Base-by-base conservation (phyloP, 2,113 vertebrate species). In the Spheniscus mendiculus region DNA sequence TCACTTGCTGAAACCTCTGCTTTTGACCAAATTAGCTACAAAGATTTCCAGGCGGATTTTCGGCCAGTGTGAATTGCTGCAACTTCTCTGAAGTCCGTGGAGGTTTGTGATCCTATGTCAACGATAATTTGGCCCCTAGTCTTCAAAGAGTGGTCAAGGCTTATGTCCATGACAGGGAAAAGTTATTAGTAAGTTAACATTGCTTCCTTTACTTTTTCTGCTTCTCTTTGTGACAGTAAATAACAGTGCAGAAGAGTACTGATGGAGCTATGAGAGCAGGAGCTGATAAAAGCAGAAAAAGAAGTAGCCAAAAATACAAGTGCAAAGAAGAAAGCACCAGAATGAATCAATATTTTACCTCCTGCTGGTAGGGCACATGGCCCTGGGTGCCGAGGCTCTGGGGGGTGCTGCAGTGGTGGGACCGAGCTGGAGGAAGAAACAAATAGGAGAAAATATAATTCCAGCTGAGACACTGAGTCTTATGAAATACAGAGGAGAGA, bases 171-270 rank as follows among this genome's bases (percentile, higher is more conserved):
- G 10, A 30, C 3, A 9, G 40, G 14, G 34, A 26, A 25, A 83
- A 61, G 42, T 83, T 45, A 53, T 92, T 90, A 96, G 62, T 42
- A 59, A 61, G 80, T 69, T 80, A 81, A 89, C 95, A 95, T 91
- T 92, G 38, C 79, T 92, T 86, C 53, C 87, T 83, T 62, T 58
- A 6, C 65, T 90, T 72, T 52, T 62, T 18, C 67, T 83, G 15
- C 38, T 55, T 47, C 76, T 93, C 20, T 1, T 10, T 0, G 0
- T 34, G 53, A 9, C 72, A 34, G 76, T 9, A 80, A 77, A 42
- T 20, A 69, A 32, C 34, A 6, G 47, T 11, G 17, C n/a, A 19
- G 44, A 10, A 22, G 55, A 86, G 26, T 25, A 12, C 27, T 25
- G 9, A 0, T 11, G 17, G 76, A 79, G 50, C 59, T 25, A 6